Evolutionary conservation across 2,797 vertebrate species (phyloP).

Genomic region (Echiichthys vipera): DNA sequence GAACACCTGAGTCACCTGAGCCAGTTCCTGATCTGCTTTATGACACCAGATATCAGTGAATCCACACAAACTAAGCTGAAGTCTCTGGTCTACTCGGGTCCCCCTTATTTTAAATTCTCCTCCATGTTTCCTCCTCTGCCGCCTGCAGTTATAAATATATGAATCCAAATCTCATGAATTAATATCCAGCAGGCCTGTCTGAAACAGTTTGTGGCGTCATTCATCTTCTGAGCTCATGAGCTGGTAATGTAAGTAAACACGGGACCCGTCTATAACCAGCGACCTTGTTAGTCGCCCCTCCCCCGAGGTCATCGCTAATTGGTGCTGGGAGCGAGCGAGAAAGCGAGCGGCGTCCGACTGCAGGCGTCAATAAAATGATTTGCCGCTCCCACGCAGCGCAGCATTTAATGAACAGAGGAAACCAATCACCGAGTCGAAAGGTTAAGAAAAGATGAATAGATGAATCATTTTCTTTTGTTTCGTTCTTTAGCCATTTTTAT

Average conservation of each 20-base stretch:
- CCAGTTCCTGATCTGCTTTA: neutral
- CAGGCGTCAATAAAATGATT: slow-evolving; percentile 35
- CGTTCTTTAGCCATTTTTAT: neutral
- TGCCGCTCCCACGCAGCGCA: slow-evolving; percentile 13
- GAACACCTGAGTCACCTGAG: neutral
- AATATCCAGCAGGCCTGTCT: slow-evolving; percentile 76
- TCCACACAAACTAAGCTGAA: neutral
- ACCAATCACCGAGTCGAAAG: slow-evolving; percentile 20
- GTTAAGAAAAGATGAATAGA: neutral
- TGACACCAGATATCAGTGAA: neutral
- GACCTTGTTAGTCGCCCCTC: slow-evolving; percentile 66
- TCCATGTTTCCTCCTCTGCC: slow-evolving; percentile 36
- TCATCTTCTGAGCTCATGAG: slow-evolving; percentile 76
- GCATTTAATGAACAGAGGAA: slow-evolving; percentile 7
- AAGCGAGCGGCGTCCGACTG: slow-evolving; percentile 14
- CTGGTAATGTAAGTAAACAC: slow-evolving; percentile 72
- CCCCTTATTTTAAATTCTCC: slow-evolving; percentile 51
- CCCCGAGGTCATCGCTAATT: slow-evolving; percentile 66
- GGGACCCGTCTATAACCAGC: slow-evolving; percentile 62
- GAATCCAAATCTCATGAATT: slow-evolving; percentile 73
- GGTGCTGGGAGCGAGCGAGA: slow-evolving; percentile 44
- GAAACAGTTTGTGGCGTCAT: slow-evolving; percentile 70
- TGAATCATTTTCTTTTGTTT: neutral
- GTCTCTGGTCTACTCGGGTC: neutral
- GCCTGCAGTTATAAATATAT: slow-evolving; percentile 68